phyloP scores from a whole-genome alignment of 2,888 invertebrate species.

The Agriotes lineatus region DNA sequence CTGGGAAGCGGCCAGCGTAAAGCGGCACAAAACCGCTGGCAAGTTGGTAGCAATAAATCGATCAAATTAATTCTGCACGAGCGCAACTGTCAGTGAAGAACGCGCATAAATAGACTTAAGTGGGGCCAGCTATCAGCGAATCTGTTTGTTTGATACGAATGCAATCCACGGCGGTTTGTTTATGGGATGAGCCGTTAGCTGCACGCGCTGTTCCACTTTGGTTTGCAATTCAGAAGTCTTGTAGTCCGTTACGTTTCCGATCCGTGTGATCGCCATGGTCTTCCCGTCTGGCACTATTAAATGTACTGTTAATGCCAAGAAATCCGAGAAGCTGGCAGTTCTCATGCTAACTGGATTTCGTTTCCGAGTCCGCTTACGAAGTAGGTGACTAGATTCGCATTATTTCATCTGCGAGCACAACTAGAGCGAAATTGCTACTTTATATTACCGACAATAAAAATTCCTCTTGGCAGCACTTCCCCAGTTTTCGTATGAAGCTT shows the following conservation, averaged over 20 bases:
- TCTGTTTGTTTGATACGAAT: conserved; percentile 31
- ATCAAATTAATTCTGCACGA: conserved; percentile 24
- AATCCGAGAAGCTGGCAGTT: too few relatives aligned
- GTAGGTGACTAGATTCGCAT: too few relatives aligned
- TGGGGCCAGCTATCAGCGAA: conserved; percentile 26
- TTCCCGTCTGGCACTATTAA: neutral
- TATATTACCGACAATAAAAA: too few relatives aligned
- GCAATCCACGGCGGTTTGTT: conserved; percentile 29
- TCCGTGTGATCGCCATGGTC: neutral
- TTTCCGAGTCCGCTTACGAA: too few relatives aligned
- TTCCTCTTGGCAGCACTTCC: too few relatives aligned
- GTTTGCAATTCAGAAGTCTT: conserved; percentile 12
- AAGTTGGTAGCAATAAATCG: conserved; percentile 18
- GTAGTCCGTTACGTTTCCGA: conserved; percentile 9
- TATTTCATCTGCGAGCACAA: too few relatives aligned
- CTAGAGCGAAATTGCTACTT: too few relatives aligned
- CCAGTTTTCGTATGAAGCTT: too few relatives aligned
- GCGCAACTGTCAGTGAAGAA: conserved; percentile 16
- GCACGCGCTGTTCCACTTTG: conserved; percentile 25
- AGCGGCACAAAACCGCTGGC: conserved; percentile 5
- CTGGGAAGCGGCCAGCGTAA: neutral
- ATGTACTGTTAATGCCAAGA: too few relatives aligned
- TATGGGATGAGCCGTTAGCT: conserved; percentile 27
- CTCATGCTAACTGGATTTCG: too few relatives aligned
- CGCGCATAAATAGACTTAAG: conserved; percentile 25